Evolutionary conservation across 2,888 invertebrate species (phyloP), one percentile per base, ranked within the genome.

Genomic region (Girardia tigrina): DNA sequence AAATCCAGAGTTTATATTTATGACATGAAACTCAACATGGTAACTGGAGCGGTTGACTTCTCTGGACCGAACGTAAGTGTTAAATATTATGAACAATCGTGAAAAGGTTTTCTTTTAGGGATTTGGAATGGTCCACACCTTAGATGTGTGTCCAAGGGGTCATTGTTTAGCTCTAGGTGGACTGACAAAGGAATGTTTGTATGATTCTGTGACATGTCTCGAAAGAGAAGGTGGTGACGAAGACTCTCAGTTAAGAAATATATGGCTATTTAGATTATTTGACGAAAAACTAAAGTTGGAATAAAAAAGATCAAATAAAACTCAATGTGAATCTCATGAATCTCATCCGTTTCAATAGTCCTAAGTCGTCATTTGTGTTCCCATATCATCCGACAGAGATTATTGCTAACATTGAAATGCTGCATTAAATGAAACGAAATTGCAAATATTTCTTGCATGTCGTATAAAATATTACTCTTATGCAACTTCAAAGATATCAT

Each of bases 261-360:
- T 71, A 6, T 71, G 71, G 71, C 79, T 75, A 12, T 56, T 12
- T 16, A 4, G 23, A 56, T 56, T 56, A 56, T 8, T 56, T n/a
- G 56, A 56, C 23, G 56, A 4, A 56, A 56, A 56, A 56, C 23
- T 56, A 56, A 23, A 56, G 6, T 56, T 56, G 56, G 56, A n/a
- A 56, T 56, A 56, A 56, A 6, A 6, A n/a, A 56, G 23, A 8
- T 6, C 20, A 16, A 56, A 56, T 56, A 36, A 12, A 56, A 20
- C 56, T 23, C 4, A 36, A 56, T 56, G 56, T 56, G 4, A 56
- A 4, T n/a, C 20, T 56, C 56, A 56, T 56, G 23, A 56, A n/a
- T n/a, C n/a, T n/a, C n/a, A n/a, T n/a, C n/a, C n/a, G n/a, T 23
- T 20, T 56, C 56, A 16, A n/a, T 56, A 56, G 56, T 56, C 56